Conservation (phyloP, 2,113 vertebrate species). For the Chlamydotis undulata region DNA sequence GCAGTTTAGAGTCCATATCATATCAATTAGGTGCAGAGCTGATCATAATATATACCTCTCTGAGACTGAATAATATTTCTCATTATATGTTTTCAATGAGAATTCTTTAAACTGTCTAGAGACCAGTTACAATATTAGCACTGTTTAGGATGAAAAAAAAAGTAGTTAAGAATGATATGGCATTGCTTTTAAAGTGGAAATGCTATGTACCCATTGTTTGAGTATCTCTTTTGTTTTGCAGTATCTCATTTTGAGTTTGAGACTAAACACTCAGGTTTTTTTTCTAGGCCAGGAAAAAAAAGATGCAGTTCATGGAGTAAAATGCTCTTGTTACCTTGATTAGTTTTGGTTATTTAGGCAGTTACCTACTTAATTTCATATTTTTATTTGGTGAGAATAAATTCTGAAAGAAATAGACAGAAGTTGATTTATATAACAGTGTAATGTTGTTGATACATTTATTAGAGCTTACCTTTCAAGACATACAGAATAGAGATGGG, state of each 20-base stretch:
- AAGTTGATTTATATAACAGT: background rate
- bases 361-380: background rate
- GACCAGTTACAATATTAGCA: background rate
- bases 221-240: background rate
- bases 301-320: accelerated
- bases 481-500: background rate
- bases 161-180: background rate
- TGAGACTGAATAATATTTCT: background rate
- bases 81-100: background rate
- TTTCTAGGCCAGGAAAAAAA: background rate
- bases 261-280: background rate
- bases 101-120: background rate
- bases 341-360: background rate
- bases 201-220: background rate
- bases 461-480: background rate
- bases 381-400: background rate
- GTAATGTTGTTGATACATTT: background rate
- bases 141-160: background rate
- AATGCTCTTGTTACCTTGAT: background rate
- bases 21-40: background rate
- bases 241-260: background rate
- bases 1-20: background rate
- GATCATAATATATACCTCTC: background rate
- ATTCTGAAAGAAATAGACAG: background rate
- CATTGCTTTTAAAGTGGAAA: background rate